These are phyloP conservation scores for Agrilus cyanescens DNA, from an alignment of 2,888 invertebrate genomes.

Conservation along the genomic window DNA sequence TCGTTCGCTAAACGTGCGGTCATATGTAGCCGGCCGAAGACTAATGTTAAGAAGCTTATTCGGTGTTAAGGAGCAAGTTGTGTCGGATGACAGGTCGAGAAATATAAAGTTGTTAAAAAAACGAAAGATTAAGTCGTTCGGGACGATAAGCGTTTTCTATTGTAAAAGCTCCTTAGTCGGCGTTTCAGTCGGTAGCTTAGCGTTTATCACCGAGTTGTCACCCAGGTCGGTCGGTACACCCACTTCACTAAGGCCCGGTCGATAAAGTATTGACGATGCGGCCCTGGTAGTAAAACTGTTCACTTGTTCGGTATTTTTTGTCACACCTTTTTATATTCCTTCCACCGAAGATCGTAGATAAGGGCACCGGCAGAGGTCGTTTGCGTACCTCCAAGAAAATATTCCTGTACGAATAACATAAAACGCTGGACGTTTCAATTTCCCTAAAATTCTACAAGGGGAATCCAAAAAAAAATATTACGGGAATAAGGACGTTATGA, in stretches of 20 bases:
- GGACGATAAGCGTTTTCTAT: constrained; percentile 2
- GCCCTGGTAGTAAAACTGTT: constrained; percentile 8
- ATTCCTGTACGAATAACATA: constrained; percentile 6
- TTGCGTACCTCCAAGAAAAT: too few relatives aligned
- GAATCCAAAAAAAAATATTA: too few relatives aligned
- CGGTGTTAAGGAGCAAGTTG: too few relatives aligned
- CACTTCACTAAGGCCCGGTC: constrained; percentile 6
- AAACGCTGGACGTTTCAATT: constrained; percentile 13
- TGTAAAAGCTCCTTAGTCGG: constrained; percentile 2
- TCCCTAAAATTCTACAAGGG: constrained; percentile 3
- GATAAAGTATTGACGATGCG: constrained; percentile 8
- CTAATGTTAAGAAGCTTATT: too few relatives aligned
- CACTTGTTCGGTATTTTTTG: constrained; percentile 8
- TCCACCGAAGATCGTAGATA: background rate
- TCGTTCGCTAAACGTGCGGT: too few relatives aligned
- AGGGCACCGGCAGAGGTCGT: too few relatives aligned
- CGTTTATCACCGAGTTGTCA: constrained; percentile 11
- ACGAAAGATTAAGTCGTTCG: constrained; percentile 7
- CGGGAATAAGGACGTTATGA: too few relatives aligned
- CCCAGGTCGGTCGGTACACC: constrained; percentile 9
- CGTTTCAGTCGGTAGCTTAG: constrained; percentile 9
- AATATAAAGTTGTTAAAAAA: too few relatives aligned
- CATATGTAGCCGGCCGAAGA: too few relatives aligned
- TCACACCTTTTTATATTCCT: constrained; percentile 1
- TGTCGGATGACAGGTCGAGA: too few relatives aligned